A percentile compares a stretch with the other conserved stretches of the same genome.
phyloP scores from a whole-genome alignment of 2,888 invertebrate species.

The Lasioglossum pauxillum region DNA sequence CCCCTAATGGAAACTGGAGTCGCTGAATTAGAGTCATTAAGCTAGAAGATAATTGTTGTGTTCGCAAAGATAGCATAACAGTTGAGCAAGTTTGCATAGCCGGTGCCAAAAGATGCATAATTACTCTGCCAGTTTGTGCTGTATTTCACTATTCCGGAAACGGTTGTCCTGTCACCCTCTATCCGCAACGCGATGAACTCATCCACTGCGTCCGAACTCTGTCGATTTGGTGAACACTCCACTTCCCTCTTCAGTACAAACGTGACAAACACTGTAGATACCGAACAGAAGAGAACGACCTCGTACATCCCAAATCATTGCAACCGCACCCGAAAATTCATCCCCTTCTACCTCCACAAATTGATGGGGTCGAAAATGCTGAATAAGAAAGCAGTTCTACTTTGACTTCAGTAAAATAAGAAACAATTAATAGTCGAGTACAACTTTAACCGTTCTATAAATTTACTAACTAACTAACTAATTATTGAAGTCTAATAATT shows the following conservation, averaged over 20 bases:
- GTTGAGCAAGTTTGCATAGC: constrained; percentile 1
- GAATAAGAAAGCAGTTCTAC: background rate
- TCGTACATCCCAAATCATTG: constrained; percentile 26
- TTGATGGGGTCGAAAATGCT: background rate
- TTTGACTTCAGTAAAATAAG: background rate
- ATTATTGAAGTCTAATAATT: background rate
- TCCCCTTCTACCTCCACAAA: background rate
- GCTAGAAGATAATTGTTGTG: background rate
- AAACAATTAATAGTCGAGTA: background rate
- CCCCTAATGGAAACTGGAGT: background rate
- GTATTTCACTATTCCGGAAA: constrained; percentile 25
- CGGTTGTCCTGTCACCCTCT: constrained; percentile 37
- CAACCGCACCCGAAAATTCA: constrained; percentile 25
- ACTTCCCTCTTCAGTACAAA: background rate
- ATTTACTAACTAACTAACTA: too few relatives aligned
- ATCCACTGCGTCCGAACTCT: constrained; percentile 14
- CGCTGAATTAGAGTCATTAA: background rate
- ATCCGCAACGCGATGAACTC: constrained; percentile 27
- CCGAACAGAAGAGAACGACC: constrained; percentile 25
- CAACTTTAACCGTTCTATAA: background rate
- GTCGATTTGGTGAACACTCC: constrained; percentile 30
- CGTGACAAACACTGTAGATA: background rate
- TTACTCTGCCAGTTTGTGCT: background rate
- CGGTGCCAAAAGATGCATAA: constrained; percentile 7
- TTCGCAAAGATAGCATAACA: background rate